A percentile compares a stretch with the other conserved stretches of the same genome.
Evolutionary conservation across 2,113 vertebrate genomes (phyloP).

Genomic region (Amphiprion ocellaris): DNA sequence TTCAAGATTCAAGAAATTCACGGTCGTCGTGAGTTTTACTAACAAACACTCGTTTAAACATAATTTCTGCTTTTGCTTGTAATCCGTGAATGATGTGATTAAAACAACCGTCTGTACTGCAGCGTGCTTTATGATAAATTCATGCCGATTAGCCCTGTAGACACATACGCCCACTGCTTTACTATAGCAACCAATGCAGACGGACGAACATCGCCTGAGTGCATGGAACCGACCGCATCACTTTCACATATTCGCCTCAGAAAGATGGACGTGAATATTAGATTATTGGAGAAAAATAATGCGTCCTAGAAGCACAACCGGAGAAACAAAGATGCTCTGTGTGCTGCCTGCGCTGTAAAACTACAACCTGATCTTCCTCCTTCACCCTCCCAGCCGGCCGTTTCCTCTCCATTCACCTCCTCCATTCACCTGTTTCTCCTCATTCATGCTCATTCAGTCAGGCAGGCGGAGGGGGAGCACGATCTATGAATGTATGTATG

Average conservation of each 20-base stretch:
- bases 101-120: slow-evolving; percentile 9
- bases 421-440: slow-evolving; percentile 65
- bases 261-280: background rate
- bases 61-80: background rate
- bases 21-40: background rate
- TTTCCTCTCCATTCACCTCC: slow-evolving; percentile 50
- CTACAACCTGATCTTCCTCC: slow-evolving; percentile 19
- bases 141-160: background rate
- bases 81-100: background rate
- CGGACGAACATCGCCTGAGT: slow-evolving; percentile 31
- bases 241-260: background rate
- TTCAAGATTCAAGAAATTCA: too few species aligned
- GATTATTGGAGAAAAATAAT: background rate
- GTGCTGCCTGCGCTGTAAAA: slow-evolving; percentile 13
- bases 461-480: background rate
- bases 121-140: slow-evolving; percentile 32
- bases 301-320: background rate
- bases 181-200: slow-evolving; percentile 44
- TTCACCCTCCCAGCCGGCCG: slow-evolving; percentile 4
- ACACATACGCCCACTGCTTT: slow-evolving; percentile 23
- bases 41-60: slow-evolving; percentile 2
- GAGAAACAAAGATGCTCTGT: background rate
- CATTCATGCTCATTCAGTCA: slow-evolving; percentile 74
- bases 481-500: slow-evolving; percentile 65
- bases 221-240: slow-evolving; percentile 23